Base-by-base conservation (phyloP, 2,888 invertebrate genomes). In the Drosophila merina region DNA sequence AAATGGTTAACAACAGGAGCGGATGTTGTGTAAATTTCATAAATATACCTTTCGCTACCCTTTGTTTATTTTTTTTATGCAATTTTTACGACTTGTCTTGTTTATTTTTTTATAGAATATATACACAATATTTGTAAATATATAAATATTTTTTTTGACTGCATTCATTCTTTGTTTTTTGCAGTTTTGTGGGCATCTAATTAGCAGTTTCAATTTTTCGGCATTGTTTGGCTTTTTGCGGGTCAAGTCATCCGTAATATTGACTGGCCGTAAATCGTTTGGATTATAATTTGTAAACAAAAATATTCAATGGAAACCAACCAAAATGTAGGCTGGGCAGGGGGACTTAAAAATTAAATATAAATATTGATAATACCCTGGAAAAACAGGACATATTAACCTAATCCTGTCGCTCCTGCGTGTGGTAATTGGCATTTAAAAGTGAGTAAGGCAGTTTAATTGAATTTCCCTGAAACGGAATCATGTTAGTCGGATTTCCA, bases 11-110 rank as follows among this genome's bases (percentile, higher is more conserved):
- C 82, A 86, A 83, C 71, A 69, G 74, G 78, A 72, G 63, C 82
- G 82, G 82, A 82, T 83, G 82, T 82, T 86, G 86, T 83, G 86
- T 69, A 82, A 83, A 82, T 82, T 82, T 82, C 86, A 82, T 82
- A 86, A 82, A 82, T 78, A 75, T 75, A 76, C 69, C 74, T 52
- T 49, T 79, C 85, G 79, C 62, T 44, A 56, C 62, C 4, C 4
- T 28, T 36, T 12, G 6, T 10, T 3, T 33, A n/a, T 36, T 12
- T 36, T n/a, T 57, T 57, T 57, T 64, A 49, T 33, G 40, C 12
- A 51, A 60, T 58, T 67, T 60, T 45, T 28, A 36, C 36, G 12
- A 36, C 36, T 12, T 36, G 12, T 36, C 36, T 12, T 28, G 1
- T 31, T 6, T 31, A 6, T n/a, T 26, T 7, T 31, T 28, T 28